Base-by-base conservation (phyloP, 2,797 vertebrate species). In the Falco biarmicus region DNA sequence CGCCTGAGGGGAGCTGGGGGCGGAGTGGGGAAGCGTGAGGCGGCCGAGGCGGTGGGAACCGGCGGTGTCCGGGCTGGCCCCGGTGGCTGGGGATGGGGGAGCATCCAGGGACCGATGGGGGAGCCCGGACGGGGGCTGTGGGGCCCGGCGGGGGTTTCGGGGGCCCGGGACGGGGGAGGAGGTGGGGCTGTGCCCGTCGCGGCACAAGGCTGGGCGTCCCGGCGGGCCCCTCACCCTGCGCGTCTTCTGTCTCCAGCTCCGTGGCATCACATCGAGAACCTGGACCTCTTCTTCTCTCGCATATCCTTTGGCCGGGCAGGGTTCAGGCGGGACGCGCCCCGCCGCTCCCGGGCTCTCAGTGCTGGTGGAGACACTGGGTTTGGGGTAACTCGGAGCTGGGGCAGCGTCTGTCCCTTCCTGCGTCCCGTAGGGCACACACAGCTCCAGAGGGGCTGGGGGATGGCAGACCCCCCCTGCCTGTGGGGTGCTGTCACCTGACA, bases 201-300 rank as follows among this genome's bases (percentile, higher is more conserved):
- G 32, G 4, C 51, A 6, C 28, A 1, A 3, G 56, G 47, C 15
- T 7, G 65, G 43, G 10, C 19, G n/a, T 57, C 26, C 56, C 29
- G 11, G 19, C 31, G 53, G 1, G 32, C 3, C 16, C 45, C 65
- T 94, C 41, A 96, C 68, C 22, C 80, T 13, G 74, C 45, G 43
- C 37, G 84, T 43, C 53, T 95, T 94, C 71, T 84, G 75, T 68
- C 89, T 90, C 43, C 98, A 99, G 99, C 99, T 90, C 99, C 99
- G 3, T 99, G 99, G 99, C 99, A 99, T 96, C 99, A 99, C 96
- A 99, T 99, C 71, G 99, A 99, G 96, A 99, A 99, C 96, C 98
- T 99, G 97, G 99, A 99, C 96, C 98, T 99, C 90, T 99, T 99
- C 96, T 99, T 99, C 97, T 99, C 99, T 98, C 99, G 99, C 97